A percentile compares a stretch with the other conserved stretches of the same genome.
phyloP scores from a whole-genome alignment of 2,888 invertebrate species.

The Cheilosia impressa region DNA sequence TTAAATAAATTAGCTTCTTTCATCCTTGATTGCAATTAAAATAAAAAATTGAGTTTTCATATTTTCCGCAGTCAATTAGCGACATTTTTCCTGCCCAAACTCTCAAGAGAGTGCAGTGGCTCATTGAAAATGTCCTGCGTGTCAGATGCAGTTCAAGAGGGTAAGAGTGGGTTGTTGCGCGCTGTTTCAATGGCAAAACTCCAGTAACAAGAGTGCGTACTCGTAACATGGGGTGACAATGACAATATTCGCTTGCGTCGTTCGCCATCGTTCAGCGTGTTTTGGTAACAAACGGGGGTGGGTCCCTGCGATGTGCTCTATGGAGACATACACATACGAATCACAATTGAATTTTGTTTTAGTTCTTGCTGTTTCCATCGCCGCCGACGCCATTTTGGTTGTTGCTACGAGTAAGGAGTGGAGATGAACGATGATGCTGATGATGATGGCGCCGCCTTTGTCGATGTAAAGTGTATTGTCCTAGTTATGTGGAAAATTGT shows the following conservation, averaged over 20 bases:
- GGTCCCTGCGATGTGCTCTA: conserved; percentile 11
- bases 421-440: neutral
- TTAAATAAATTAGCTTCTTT: conserved; percentile 42
- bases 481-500: conserved; percentile 33
- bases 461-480: conserved; percentile 43
- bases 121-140: conserved; percentile 44
- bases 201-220: neutral
- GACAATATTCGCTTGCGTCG: neutral
- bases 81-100: neutral
- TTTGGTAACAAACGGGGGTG: conserved; percentile 33
- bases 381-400: conserved; percentile 36
- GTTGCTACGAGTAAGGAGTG: conserved; percentile 2
- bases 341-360: conserved; percentile 9
- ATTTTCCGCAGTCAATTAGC: conserved; percentile 20
- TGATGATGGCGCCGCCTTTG: conserved; percentile 34
- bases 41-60: neutral
- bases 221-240: conserved; percentile 31
- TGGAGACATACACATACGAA: neutral
- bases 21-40: conserved; percentile 20
- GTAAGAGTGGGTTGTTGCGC: conserved; percentile 35
- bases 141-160: conserved; percentile 46
- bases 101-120: conserved; percentile 20
- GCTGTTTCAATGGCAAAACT: conserved; percentile 43
- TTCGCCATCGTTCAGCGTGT: conserved; percentile 19
- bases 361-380: neutral